phyloP scores from a whole-genome alignment of 1,140 invertebrate genomes.

The Leptopilina clavipes region DNA sequence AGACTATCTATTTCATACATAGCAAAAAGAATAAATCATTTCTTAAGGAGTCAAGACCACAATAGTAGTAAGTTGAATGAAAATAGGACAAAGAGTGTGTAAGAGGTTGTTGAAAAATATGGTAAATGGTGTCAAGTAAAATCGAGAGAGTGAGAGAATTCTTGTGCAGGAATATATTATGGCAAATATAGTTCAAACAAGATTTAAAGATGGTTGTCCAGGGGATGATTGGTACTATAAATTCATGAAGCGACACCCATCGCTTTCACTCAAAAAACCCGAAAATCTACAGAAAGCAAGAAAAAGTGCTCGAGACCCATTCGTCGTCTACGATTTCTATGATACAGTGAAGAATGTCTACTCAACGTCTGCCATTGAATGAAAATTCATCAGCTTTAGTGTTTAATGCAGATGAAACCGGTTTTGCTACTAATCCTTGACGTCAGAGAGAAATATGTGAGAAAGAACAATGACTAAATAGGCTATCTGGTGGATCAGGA shows the following conservation, averaged over 20 bases:
- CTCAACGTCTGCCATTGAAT: slow-evolving; percentile 11
- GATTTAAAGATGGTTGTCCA: background rate
- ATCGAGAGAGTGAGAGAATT: background rate
- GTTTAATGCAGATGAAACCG: slow-evolving; percentile 43
- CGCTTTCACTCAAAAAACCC: slow-evolving; percentile 38
- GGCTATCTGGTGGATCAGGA: slow-evolving; percentile 58
- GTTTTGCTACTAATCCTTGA: slow-evolving; percentile 35
- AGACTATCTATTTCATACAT: too few species aligned
- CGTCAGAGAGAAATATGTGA: slow-evolving; percentile 46
- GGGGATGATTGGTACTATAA: background rate
- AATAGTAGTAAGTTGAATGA: too few species aligned
- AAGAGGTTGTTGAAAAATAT: too few species aligned
- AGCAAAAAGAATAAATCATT: too few species aligned
- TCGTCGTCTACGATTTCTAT: slow-evolving; percentile 46
- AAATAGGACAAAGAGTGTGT: too few species aligned
- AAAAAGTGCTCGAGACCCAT: slow-evolving; percentile 42
- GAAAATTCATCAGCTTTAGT: slow-evolving; percentile 37
- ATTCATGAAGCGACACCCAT: background rate
- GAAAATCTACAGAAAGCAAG: slow-evolving; percentile 38
- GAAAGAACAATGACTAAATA: slow-evolving; percentile 54
- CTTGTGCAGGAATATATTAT: slow-evolving; percentile 10
- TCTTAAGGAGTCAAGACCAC: too few species aligned
- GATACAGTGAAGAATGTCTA: slow-evolving; percentile 22
- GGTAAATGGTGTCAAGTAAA: too few species aligned
- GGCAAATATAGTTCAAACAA: background rate